A percentile compares a stretch with the other conserved stretches of the same genome.
These are phyloP conservation scores for Catocala sponsa DNA, from an alignment of 2,888 invertebrate genomes.

Conservation along the genomic window DNA sequence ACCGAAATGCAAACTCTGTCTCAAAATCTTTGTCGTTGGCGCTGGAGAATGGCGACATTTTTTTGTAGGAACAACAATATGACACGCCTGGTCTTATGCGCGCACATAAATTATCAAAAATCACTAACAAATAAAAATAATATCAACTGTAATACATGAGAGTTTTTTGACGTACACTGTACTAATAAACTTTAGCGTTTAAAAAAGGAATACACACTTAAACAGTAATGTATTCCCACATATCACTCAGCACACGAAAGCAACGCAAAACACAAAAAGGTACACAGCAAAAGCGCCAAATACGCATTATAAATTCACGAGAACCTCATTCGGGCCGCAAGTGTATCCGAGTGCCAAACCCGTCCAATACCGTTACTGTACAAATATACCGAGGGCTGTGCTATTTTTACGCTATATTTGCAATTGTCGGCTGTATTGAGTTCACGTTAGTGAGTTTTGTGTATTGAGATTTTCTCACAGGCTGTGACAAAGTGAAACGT, in stretches of 20 bases:
- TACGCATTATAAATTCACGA: slow-evolving; percentile 36
- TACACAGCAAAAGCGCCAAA: slow-evolving; percentile 5
- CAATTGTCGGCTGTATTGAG: slow-evolving; percentile 36
- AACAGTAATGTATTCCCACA: too few relatives aligned
- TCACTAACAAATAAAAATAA: too few relatives aligned
- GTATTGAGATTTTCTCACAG: slow-evolving; percentile 31
- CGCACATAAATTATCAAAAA: too few relatives aligned
- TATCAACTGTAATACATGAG: too few relatives aligned
- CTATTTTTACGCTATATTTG: slow-evolving; percentile 45
- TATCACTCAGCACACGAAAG: background rate
- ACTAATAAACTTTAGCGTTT: too few relatives aligned
- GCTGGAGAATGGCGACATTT: too few relatives aligned
- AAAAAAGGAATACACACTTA: too few relatives aligned
- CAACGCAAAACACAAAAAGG: background rate
- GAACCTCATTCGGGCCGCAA: slow-evolving; percentile 29
- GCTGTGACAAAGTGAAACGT: background rate
- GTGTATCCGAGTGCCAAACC: slow-evolving; percentile 33
- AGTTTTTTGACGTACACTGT: too few relatives aligned
- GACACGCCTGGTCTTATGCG: too few relatives aligned
- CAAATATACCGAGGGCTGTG: slow-evolving; percentile 30
- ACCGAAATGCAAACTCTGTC: too few relatives aligned
- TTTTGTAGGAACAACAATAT: too few relatives aligned
- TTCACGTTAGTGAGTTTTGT: slow-evolving; percentile 21
- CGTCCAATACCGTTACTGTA: slow-evolving; percentile 30
- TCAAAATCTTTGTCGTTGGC: too few relatives aligned